phyloP scores from a whole-genome alignment of 2,113 vertebrate species.

The Nyctereutes procyonoides region DNA sequence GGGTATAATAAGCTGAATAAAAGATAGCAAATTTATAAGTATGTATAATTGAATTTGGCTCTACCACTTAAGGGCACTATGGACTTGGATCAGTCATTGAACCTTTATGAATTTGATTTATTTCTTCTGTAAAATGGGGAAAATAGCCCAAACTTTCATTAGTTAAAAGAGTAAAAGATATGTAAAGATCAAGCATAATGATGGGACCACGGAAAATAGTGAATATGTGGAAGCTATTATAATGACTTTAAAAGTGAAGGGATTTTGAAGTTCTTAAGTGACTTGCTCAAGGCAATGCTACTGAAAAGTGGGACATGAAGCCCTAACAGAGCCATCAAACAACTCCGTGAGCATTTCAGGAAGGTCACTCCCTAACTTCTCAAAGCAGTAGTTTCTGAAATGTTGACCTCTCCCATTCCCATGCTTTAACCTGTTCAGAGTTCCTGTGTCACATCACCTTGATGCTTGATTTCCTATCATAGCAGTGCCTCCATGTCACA shows the following conservation, averaged over 20 bases:
- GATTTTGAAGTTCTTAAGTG: background rate
- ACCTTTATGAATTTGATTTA: background rate
- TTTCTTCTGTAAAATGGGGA: background rate
- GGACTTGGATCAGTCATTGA: background rate
- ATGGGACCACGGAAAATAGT: background rate
- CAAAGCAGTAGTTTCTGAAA: background rate
- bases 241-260: background rate
- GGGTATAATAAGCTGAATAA: background rate
- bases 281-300: background rate
- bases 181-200: background rate
- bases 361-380: background rate
- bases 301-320: background rate
- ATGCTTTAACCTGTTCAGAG: background rate
- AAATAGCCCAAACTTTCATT: background rate
- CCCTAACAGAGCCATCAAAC: fast-evolving
- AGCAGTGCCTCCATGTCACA: background rate
- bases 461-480: background rate
- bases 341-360: background rate
- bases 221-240: background rate
- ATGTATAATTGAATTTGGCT: background rate
- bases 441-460: fast-evolving
- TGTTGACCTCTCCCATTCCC: fast-evolving
- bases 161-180: background rate
- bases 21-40: background rate
- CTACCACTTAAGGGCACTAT: background rate